Conservation (phyloP, 1,140 invertebrate species). For the Spodoptera frugiperda region DNA sequence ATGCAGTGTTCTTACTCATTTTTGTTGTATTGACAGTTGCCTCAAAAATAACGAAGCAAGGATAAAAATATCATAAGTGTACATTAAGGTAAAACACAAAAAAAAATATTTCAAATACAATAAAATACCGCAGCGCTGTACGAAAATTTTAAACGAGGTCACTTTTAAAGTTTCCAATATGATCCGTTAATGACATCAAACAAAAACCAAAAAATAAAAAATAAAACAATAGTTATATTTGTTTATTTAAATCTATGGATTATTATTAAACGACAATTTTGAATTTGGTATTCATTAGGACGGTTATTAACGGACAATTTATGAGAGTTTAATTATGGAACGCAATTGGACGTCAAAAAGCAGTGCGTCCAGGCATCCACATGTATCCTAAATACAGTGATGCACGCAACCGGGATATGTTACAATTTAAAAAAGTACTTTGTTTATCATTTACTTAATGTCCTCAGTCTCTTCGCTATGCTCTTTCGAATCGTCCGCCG, state of each 20-base stretch:
- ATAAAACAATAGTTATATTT: neutral
- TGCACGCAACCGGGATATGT: neutral
- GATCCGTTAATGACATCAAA: conserved; percentile 2
- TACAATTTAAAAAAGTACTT: conserved; percentile 6
- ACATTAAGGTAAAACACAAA: neutral
- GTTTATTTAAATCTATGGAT: neutral
- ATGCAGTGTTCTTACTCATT: neutral
- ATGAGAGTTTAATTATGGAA: neutral
- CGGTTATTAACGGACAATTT: neutral
- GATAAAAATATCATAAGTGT: neutral
- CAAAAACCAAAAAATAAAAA: neutral
- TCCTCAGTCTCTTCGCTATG: conserved; percentile 69
- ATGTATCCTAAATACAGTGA: neutral
- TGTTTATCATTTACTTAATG: conserved; percentile 57
- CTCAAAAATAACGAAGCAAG: conserved; percentile 20
- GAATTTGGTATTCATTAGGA: conserved; percentile 7
- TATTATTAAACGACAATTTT: neutral
- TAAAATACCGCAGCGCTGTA: neutral
- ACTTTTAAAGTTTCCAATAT: neutral
- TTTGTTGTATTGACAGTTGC: conserved; percentile 8
- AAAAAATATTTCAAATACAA: neutral
- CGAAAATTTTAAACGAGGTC: neutral
- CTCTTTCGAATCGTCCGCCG: conserved; percentile 67
- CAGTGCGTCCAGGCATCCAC: neutral
- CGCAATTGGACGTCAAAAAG: neutral